These are phyloP conservation scores for Chalcis sispes DNA, from an alignment of 2,888 invertebrate genomes.

Conservation along the genomic window DNA sequence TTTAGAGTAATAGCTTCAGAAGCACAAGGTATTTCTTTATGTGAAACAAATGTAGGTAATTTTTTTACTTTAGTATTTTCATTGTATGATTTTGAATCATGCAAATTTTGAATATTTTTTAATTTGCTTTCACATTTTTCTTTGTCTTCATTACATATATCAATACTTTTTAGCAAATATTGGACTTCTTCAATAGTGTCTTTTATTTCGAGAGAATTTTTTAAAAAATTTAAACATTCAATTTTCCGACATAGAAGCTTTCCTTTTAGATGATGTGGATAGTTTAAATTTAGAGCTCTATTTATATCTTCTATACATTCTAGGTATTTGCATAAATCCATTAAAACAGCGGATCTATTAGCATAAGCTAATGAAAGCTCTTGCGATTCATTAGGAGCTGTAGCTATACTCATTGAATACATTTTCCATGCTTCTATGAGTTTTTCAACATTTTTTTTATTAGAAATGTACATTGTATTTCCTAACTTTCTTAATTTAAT, in stretches of 20 bases:
- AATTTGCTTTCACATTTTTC: slow-evolving; percentile 56
- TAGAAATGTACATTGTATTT: slow-evolving; percentile 78
- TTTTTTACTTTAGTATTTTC: slow-evolving; percentile 13
- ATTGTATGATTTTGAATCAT: background rate
- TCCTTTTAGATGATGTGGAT: slow-evolving; percentile 80
- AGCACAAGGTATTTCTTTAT: slow-evolving; percentile 79
- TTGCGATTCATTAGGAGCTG: slow-evolving; percentile 79
- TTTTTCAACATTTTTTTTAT: slow-evolving; percentile 44
- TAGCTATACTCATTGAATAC: slow-evolving; percentile 82
- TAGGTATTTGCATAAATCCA: slow-evolving; percentile 80
- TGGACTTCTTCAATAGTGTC: slow-evolving; percentile 59
- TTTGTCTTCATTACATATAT: slow-evolving; percentile 37
- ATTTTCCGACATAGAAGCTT: slow-evolving; percentile 81
- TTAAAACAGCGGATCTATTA: slow-evolving; percentile 87
- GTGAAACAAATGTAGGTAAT: background rate
- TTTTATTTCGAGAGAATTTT: slow-evolving; percentile 55
- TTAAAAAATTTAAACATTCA: slow-evolving; percentile 75
- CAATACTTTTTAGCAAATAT: slow-evolving; percentile 61
- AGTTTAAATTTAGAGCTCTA: slow-evolving; percentile 79
- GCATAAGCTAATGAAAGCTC: slow-evolving; percentile 82
- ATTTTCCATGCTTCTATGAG: slow-evolving; percentile 73
- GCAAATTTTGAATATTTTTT: slow-evolving; percentile 18
- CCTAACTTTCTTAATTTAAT: slow-evolving; percentile 79
- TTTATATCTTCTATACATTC: slow-evolving; percentile 84
- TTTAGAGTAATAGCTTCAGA: slow-evolving; percentile 81